These are phyloP conservation scores for Sebastes taczanowskii DNA, from an alignment of 2,797 vertebrate species.

Conservation along the genomic window DNA sequence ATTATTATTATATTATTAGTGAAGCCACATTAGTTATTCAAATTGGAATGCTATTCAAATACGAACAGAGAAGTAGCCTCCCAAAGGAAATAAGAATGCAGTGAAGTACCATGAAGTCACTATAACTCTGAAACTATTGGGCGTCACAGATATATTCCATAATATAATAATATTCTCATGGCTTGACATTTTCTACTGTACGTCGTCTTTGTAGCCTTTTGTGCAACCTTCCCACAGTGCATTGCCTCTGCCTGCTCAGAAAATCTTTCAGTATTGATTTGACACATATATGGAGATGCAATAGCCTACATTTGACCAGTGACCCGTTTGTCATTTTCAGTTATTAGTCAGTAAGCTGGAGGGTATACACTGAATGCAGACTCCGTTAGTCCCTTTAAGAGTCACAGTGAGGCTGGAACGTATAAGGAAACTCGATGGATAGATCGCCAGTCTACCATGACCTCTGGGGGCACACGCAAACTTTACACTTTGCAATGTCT, in stretches of 20 bases:
- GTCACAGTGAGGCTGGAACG: not conserved
- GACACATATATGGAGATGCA: conserved; percentile 57
- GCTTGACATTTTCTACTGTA: not conserved
- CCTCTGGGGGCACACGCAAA: not conserved
- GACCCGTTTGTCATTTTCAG: conserved; percentile 55
- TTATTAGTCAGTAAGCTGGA: conserved; percentile 31
- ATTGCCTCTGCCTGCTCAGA: conserved; percentile 8
- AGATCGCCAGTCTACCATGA: not conserved
- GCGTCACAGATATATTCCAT: not conserved
- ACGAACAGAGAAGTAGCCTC: not conserved
- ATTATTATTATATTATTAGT: no score
- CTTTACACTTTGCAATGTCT: no score
- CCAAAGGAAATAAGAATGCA: not conserved
- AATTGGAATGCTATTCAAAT: not conserved
- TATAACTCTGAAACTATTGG: not conserved
- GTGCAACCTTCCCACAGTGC: not conserved
- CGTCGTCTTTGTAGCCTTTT: not conserved
- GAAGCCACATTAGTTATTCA: not conserved
- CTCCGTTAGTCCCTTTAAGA: not conserved
- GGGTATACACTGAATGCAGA: not conserved
- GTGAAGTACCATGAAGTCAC: not conserved
- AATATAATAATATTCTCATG: not conserved
- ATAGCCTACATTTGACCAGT: conserved; percentile 61
- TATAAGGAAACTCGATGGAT: not conserved
- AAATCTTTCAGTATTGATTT: conserved; percentile 65